These are phyloP conservation scores for Porites cylindrica DNA, from an alignment of 92 coral and sea anemone genomes.

Conservation along the genomic window DNA sequence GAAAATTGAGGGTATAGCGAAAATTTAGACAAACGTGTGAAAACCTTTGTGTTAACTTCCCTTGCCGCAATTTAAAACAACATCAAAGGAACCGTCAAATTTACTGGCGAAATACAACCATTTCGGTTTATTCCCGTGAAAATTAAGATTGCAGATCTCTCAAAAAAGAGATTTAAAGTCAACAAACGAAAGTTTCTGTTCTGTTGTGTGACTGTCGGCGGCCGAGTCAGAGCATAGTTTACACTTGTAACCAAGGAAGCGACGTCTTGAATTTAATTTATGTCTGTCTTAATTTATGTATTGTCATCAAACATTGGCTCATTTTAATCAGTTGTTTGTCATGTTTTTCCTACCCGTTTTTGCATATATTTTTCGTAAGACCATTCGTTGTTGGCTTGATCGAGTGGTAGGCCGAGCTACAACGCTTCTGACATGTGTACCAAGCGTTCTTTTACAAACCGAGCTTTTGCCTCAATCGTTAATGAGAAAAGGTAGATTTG, in stretches of 20 bases:
- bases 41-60: not conserved
- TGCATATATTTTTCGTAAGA: not conserved
- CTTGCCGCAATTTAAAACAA: not conserved
- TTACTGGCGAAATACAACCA: not conserved
- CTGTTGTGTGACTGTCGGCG: constrained; percentile 40
- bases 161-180: not conserved
- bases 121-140: not conserved
- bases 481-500: no score
- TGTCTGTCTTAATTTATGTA: constrained; percentile 39
- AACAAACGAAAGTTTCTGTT: not conserved
- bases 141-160: not conserved
- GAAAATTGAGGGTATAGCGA: not conserved
- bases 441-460: no score
- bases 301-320: constrained; percentile 12
- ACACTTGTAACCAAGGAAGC: constrained; percentile 53
- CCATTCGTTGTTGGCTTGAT: not conserved
- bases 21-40: not conserved
- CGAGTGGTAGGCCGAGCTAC: no score
- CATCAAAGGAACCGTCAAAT: constrained; percentile 8
- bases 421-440: not conserved
- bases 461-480: no score
- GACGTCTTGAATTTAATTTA: not conserved
- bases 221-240: constrained; percentile 17
- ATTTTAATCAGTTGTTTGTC: not conserved
- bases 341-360: not conserved